A percentile compares a stretch with the other conserved stretches of the same genome.
Conservation (phyloP, 2,888 invertebrate species). For the Cataglyphis altisquamis region DNA sequence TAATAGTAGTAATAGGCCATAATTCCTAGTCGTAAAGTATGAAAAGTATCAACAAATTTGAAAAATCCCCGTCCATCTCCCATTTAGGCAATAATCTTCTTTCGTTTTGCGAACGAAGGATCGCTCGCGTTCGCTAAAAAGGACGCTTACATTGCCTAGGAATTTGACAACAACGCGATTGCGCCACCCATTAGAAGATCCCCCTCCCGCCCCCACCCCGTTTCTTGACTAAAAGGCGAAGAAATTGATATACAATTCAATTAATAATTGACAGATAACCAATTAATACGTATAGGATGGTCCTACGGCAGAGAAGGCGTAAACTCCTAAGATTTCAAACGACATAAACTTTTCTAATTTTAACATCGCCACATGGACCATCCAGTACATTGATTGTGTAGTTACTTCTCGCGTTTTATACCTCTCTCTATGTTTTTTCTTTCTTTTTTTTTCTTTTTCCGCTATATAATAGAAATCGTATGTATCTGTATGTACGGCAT, state of each 20-base stretch:
- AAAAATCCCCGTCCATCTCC: slow-evolving; percentile 73
- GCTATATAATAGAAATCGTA: slow-evolving; percentile 72
- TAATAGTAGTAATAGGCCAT: slow-evolving; percentile 82
- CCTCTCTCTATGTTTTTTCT: slow-evolving; percentile 68
- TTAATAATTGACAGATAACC: slow-evolving; percentile 85
- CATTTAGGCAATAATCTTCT: slow-evolving; percentile 72
- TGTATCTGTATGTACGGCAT: slow-evolving; percentile 66
- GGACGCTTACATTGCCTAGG: slow-evolving; percentile 67
- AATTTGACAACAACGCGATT: slow-evolving; percentile 60
- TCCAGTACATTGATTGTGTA: slow-evolving; percentile 84
- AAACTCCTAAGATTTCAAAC: slow-evolving; percentile 81
- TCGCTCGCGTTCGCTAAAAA: slow-evolving; percentile 55
- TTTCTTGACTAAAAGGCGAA: slow-evolving; percentile 76
- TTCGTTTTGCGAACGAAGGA: slow-evolving; percentile 54
- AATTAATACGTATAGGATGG: slow-evolving; percentile 83
- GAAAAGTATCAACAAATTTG: slow-evolving; percentile 82
- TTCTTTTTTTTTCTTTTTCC: slow-evolving; percentile 25
- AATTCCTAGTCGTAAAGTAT: slow-evolving; percentile 81
- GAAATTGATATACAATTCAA: slow-evolving; percentile 81
- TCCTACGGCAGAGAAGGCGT: slow-evolving; percentile 82
- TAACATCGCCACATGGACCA: slow-evolving; percentile 83
- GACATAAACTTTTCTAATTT: slow-evolving; percentile 84
- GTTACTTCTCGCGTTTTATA: slow-evolving; percentile 81
- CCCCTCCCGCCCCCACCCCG: slow-evolving; percentile 13
- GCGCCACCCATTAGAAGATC: slow-evolving; percentile 35